A percentile compares a stretch with the other conserved stretches of the same genome.
Conservation (phyloP, 2,888 invertebrate genomes). For the Cenopis cana region DNA sequence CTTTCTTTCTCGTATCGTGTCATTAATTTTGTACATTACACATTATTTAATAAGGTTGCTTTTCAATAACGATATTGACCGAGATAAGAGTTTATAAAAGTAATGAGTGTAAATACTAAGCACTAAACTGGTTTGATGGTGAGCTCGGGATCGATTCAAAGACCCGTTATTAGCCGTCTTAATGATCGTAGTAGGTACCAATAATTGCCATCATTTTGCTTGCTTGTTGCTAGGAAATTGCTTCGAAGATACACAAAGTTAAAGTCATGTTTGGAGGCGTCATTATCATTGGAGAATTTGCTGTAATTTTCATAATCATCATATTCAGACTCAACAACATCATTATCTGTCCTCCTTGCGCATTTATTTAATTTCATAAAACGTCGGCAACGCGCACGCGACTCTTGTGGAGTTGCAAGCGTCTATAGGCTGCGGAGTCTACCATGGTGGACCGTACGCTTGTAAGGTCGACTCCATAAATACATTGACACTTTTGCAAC, state of each 20-base stretch:
- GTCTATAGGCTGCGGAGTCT: too few species aligned
- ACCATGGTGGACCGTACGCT: too few species aligned
- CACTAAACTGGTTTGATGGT: slow-evolving; percentile 10
- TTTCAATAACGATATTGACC: not conserved
- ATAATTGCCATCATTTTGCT: not conserved
- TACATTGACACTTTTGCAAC: too few species aligned
- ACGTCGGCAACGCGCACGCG: too few species aligned
- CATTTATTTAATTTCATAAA: too few species aligned
- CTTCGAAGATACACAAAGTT: not conserved
- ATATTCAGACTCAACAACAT: too few species aligned
- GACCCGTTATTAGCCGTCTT: slow-evolving; percentile 19
- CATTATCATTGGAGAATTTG: not conserved
- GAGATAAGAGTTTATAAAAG: not conserved
- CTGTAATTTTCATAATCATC: too few species aligned
- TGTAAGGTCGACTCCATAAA: too few species aligned
- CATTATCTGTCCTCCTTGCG: too few species aligned
- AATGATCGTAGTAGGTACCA: not conserved
- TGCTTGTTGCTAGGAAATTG: not conserved
- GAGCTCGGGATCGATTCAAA: not conserved
- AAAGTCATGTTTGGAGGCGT: not conserved
- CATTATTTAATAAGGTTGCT: not conserved
- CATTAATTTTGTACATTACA: not conserved
- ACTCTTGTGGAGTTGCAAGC: too few species aligned
- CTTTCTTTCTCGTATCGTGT: not conserved
- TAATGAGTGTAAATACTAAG: not conserved